These are phyloP conservation scores for Penaeus japonicus DNA, from an alignment of 1,140 invertebrate species.

Conservation along the genomic window DNA sequence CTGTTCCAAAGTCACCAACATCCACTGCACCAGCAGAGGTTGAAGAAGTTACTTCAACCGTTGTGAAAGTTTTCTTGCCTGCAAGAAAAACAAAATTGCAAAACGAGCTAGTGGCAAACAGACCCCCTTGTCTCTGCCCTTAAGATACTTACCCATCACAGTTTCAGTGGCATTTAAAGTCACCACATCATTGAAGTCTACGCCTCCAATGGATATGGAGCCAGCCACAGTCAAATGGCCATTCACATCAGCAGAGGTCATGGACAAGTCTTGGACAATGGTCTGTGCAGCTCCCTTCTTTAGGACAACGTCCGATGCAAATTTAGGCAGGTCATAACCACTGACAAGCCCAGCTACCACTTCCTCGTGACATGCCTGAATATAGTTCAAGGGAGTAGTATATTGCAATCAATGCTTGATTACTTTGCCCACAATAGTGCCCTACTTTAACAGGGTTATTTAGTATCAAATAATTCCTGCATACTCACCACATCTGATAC, in stretches of 20 bases:
- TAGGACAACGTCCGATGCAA: neutral
- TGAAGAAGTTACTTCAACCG: neutral
- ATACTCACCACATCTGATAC: neutral
- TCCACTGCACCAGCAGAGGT: neutral
- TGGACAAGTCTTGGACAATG: neutral
- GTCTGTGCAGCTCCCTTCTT: neutral
- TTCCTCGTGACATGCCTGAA: neutral
- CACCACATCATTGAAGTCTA: neutral
- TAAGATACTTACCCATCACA: neutral
- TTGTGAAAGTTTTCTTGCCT: constrained; percentile 16
- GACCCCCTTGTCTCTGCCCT: too few relatives aligned
- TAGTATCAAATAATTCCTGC: too few relatives aligned
- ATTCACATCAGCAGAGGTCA: neutral
- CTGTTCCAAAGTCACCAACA: neutral
- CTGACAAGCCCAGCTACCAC: neutral
- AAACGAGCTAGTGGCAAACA: too few relatives aligned
- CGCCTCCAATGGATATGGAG: neutral
- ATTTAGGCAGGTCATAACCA: neutral
- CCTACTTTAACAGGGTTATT: too few relatives aligned
- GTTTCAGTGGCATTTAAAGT: neutral
- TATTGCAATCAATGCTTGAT: too few relatives aligned
- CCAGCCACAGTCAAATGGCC: neutral
- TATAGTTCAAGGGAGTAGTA: too few relatives aligned
- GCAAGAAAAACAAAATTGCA: neutral
- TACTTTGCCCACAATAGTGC: too few relatives aligned